Evolutionary conservation across 2,888 invertebrate genomes (phyloP), one percentile per base, ranked within the genome.

Genomic region (Physocephala rufipes): DNA sequence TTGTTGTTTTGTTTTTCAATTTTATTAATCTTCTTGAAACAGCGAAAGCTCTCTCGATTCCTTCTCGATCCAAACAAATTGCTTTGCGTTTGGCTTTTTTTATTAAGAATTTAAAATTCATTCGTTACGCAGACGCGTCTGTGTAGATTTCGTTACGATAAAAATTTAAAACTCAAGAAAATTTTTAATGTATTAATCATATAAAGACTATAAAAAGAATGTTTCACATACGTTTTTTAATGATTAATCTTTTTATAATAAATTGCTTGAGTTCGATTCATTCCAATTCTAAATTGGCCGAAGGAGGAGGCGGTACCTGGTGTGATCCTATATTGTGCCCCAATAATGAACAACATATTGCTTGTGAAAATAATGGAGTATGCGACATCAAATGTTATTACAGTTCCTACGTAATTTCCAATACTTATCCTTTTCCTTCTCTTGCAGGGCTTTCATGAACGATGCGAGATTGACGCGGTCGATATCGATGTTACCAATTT

Each of bases 311-410:
- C 4, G 53, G 9, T 49, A 1, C 79, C 24, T 83, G 83, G 83
- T 83, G 83, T 74, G 82, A 84, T 81, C 79, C 79, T 4, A 75
- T 72, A 58, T 74, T 83, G 1, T 84, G 81, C 70, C 79, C 73
- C 1, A 62, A 58, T 1, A 83, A 80, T 15, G 73, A 75, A 0
- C 76, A 73, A 7, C 85, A 85, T 63, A 77, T 85, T 16, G 85
- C 85, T 24, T 85, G 85, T 53, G 79, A 77, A 51, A 85, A 85
- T 70, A 79, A 79, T 73, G 86, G 84, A 36, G 84, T 84, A 80
- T 72, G 81, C 63, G 13, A 43, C 28, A 43, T n/a, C n/a, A n/a
- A n/a, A n/a, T n/a, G n/a, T n/a, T 30, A 24, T 16, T 64, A 12
- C n/a, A 4, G 4, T 26, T 21, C 2, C 9, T 3, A n/a, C 49